Percentiles rank a stretch among this genome's conserved stretches.
Evolutionary conservation across 2,113 vertebrate genomes (phyloP).

Genomic region (Leptodactylus fuscus): DNA sequence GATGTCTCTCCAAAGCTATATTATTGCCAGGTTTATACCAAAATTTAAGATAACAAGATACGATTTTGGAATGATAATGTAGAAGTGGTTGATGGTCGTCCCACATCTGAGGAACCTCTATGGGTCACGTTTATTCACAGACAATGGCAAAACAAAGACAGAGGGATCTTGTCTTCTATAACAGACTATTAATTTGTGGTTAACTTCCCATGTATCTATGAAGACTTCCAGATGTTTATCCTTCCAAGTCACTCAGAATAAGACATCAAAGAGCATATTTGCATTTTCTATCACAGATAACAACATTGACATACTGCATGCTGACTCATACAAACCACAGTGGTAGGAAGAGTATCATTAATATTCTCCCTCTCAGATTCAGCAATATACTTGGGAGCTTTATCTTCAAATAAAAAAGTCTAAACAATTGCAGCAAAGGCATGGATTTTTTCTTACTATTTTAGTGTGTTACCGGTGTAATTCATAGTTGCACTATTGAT

Average conservation of each 20-base stretch:
- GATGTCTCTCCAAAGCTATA: background rate
- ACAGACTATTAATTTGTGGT: constrained; percentile 69
- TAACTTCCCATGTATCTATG: constrained; percentile 67
- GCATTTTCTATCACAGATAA: constrained; percentile 79
- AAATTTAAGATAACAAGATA: background rate
- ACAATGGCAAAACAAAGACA: constrained; percentile 59
- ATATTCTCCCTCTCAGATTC: constrained; percentile 9
- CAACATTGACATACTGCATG: constrained; percentile 75
- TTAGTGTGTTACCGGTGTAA: background rate
- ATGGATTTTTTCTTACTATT: background rate
- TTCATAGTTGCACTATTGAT: background rate
- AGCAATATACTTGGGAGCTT: background rate
- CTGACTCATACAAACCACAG: constrained; percentile 75
- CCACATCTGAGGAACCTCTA: background rate
- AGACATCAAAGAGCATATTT: constrained; percentile 81
- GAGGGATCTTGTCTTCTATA: constrained; percentile 51
- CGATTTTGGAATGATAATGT: too few relatives aligned
- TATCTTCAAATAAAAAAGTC: background rate
- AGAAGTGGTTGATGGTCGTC: background rate
- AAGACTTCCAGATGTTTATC: constrained; percentile 73
- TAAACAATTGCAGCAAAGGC: background rate
- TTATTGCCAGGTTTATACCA: background rate
- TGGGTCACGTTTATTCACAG: constrained; percentile 47
- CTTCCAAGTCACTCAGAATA: constrained; percentile 75
- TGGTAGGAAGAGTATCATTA: constrained; percentile 66